phyloP scores from a whole-genome alignment of 2,888 invertebrate genomes.

The Pteria penguin region DNA sequence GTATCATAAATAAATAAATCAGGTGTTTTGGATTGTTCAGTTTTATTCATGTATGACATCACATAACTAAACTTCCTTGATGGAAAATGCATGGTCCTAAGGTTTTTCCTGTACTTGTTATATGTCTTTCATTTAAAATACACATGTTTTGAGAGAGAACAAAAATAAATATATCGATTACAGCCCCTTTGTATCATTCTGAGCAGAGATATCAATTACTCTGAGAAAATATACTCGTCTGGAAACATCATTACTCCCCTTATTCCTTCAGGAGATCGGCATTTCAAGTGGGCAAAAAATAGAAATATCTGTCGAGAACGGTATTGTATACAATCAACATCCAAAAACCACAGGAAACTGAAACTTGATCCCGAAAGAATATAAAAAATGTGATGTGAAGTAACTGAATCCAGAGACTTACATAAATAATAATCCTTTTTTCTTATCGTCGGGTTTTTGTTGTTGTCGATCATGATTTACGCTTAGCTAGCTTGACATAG shows the following conservation, averaged over 20 bases:
- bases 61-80: no score
- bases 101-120: no score
- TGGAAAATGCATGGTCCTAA: no score
- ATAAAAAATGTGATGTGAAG: slow-evolving; percentile 7
- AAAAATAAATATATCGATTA: background rate
- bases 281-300: background rate
- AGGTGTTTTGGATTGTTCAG: no score
- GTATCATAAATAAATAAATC: no score
- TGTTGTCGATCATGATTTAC: background rate
- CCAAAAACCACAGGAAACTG: background rate
- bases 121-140: no score
- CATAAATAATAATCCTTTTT: slow-evolving; percentile 14
- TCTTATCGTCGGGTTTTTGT: background rate
- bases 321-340: background rate
- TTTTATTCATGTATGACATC: no score
- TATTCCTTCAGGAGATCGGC: background rate
- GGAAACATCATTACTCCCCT: background rate
- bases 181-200: background rate
- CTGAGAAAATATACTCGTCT: background rate
- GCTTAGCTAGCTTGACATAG: background rate
- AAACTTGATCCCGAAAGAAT: slow-evolving; percentile 1
- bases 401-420: slow-evolving; percentile 19
- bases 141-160: background rate
- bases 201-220: background rate
- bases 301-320: background rate